A percentile compares a stretch with the other conserved stretches of the same genome.
Conservation (phyloP, 1,140 invertebrate species). For the Grapholita molesta region DNA sequence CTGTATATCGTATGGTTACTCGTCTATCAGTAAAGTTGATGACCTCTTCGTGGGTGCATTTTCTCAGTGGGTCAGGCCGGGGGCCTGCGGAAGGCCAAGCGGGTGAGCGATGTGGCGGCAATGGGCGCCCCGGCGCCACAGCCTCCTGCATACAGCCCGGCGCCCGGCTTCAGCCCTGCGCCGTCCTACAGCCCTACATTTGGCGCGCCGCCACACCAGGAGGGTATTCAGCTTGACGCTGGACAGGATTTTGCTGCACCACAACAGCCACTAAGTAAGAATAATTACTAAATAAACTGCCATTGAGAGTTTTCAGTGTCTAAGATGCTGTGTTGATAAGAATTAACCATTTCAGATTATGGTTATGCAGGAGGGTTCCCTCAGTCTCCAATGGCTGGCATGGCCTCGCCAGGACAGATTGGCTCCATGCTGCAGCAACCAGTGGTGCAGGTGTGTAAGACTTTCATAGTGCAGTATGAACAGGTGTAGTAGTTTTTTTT, state of each 20-base stretch:
- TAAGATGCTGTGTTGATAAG: no score
- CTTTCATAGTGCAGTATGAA: no score
- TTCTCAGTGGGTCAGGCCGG: conserved; percentile 46
- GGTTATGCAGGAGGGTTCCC: conserved; percentile 46
- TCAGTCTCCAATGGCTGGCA: conserved; percentile 43
- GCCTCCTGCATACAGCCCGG: conserved; percentile 31
- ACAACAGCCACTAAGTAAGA: conserved; percentile 39
- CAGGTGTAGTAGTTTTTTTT: no score
- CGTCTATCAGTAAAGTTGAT: background rate
- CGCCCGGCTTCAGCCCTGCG: conserved; percentile 38
- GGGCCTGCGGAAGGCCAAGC: conserved; percentile 78
- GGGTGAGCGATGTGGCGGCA: conserved; percentile 82
- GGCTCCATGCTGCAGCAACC: conserved; percentile 72
- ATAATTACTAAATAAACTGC: conserved; percentile 22
- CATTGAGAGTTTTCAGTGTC: no score
- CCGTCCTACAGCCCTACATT: conserved; percentile 45
- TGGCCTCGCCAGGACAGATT: conserved; percentile 55
- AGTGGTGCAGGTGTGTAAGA: conserved; percentile 61
- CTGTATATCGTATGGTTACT: background rate
- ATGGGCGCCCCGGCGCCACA: conserved; percentile 76
- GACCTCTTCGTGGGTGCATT: background rate
- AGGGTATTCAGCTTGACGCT: conserved; percentile 58
- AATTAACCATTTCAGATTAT: conserved; percentile 52
- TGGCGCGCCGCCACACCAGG: conserved; percentile 50
- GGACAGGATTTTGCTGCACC: conserved; percentile 44